Base-by-base conservation (phyloP, 2,888 invertebrate species). In the Reticulitermes lucifugus region DNA sequence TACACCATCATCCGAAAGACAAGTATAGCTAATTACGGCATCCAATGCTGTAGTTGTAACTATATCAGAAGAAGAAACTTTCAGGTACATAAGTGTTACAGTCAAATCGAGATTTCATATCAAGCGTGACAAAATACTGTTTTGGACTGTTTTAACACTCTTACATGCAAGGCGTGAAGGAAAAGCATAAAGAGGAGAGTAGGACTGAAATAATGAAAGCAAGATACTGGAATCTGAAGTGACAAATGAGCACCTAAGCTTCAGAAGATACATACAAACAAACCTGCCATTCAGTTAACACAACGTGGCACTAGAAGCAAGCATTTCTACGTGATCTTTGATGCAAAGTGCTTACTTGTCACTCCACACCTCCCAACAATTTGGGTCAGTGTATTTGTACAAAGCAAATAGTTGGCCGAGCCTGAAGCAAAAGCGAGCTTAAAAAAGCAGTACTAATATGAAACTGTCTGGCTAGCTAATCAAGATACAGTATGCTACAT, bases 401-500 rank as follows among this genome's bases (percentile, higher is more conserved):
- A 65, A 65, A 65, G 65, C 65, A 65, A 65, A 65, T 65, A 65
- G 25, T 25, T 25, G 65, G 65, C 65, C 65, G 65, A 65, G 65
- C 65, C n/a, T 65, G 25, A 65, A 3, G 25, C 25, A n/a, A 25
- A 65, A 6, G 6, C 65, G n/a, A 25, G 6, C 2, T 65, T 65
- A 18, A n/a, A 65, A 65, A 65, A 25, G 25, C 12, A 46, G 46
- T 35, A 51, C 2, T 14, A 51, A 51, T 12, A 51, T 6, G 12
- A 46, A 9, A 12, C 9, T 46, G 46, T 46, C 7, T 46, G 46
- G 46, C 46, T 46, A 46, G 46, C 12, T 46, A 46, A 9, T 55
- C 14, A 18, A 55, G 55, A 18, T 1, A 4, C 55, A 4, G 55
- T 55, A 55, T 14, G 4, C 55, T 18, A 18, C 1, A 55, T 18